Evolutionary conservation across 2,113 vertebrate genomes (phyloP).

Genomic region (Abramis brama): DNA sequence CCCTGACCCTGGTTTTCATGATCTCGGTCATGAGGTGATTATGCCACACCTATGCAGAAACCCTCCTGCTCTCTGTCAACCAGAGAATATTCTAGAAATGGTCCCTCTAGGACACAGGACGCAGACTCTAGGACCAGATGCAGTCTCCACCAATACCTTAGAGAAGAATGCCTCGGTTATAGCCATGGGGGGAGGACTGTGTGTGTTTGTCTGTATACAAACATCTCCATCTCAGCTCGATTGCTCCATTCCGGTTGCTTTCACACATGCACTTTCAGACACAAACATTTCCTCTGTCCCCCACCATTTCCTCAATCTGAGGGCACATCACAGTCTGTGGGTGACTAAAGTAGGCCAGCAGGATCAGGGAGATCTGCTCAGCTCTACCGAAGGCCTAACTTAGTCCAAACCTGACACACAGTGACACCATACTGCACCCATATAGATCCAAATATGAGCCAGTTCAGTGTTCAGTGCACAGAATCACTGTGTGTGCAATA

Average conservation of each 20-base stretch:
- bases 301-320: constrained; percentile 38
- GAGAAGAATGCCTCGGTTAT: constrained; percentile 46
- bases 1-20: neutral
- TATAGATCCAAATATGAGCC: constrained; percentile 1
- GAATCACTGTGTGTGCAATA: neutral
- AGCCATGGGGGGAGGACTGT: constrained; percentile 42
- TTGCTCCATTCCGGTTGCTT: constrained; percentile 42
- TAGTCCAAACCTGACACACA: constrained; percentile 27
- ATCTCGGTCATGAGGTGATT: constrained; percentile 11
- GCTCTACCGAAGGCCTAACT: constrained; percentile 3
- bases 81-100: constrained; percentile 45
- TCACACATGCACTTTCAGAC: constrained; percentile 40
- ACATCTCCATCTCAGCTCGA: constrained; percentile 43
- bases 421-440: neutral
- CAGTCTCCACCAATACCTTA: constrained; percentile 52
- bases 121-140: constrained; percentile 42
- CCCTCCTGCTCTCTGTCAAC: constrained; percentile 18
- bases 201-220: constrained; percentile 46
- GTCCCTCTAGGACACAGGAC: constrained; percentile 50
- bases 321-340: constrained; percentile 47
- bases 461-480: neutral
- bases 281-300: constrained; percentile 32
- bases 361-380: constrained; percentile 26
- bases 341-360: constrained; percentile 54
- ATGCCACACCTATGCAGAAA: neutral